phyloP scores from a whole-genome alignment of 2,888 invertebrate genomes.

The Lottia scabra region DNA sequence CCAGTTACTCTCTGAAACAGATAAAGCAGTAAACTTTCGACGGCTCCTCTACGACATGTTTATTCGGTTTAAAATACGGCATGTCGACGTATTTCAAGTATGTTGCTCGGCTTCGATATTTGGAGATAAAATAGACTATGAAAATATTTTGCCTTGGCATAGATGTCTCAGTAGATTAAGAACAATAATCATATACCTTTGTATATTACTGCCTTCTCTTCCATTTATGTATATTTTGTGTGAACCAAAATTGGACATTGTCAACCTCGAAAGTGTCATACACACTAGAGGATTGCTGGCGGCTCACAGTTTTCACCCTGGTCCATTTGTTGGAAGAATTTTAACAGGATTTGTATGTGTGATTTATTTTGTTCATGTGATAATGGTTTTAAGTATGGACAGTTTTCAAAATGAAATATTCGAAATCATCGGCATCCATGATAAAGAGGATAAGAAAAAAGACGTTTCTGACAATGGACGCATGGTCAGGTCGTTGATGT shows the following conservation, averaged over 20 bases:
- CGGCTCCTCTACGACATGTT: not conserved
- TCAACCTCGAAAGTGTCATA: not conserved
- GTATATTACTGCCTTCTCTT: not conserved
- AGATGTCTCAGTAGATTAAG: not conserved
- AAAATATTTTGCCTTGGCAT: not conserved
- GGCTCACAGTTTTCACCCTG: not conserved
- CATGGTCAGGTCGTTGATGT: not conserved
- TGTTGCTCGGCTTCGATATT: not conserved
- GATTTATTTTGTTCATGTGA: not conserved
- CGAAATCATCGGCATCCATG: not conserved
- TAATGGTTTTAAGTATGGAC: not conserved
- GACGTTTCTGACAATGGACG: not conserved
- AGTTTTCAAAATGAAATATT: not conserved
- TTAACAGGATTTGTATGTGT: not conserved
- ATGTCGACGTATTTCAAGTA: not conserved
- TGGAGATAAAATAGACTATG: not conserved
- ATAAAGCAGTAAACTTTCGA: not conserved
- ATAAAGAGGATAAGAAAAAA: not conserved
- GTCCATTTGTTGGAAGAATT: not conserved
- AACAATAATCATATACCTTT: not conserved
- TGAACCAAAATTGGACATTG: not conserved
- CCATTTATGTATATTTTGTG: not conserved
- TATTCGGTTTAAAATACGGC: not conserved
- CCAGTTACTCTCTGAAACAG: not conserved
- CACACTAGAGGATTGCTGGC: not conserved